A percentile compares a stretch with the other conserved stretches of the same genome.
Evolutionary conservation across 2,797 vertebrate genomes (phyloP).

Genomic region (Sardinella longiceps): DNA sequence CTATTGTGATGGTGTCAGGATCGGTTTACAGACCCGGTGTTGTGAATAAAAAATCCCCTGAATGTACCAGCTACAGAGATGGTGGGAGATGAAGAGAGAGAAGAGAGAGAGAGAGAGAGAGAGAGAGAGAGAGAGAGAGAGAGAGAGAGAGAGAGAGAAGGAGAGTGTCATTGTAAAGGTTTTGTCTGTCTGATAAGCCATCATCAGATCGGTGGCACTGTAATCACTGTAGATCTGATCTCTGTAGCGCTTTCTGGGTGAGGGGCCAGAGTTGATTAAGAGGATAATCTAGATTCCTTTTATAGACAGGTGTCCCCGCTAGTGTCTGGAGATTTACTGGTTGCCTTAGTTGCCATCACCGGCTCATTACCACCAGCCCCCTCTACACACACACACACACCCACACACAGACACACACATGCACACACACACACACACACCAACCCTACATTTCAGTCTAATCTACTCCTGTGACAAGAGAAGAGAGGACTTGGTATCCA

Average conservation of each 20-base stretch:
- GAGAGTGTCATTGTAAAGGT: too few species aligned
- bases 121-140: too few species aligned
- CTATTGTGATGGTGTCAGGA: background rate
- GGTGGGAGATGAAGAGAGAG: too few species aligned
- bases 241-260: background rate
- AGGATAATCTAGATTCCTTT: constrained; percentile 3
- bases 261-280: background rate
- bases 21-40: background rate
- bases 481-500: background rate
- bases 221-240: background rate
- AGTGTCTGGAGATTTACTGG: background rate
- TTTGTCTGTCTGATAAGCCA: background rate
- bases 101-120: too few species aligned
- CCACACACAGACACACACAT: background rate
- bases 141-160: too few species aligned
- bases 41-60: too few species aligned
- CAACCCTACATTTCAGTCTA: background rate
- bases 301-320: background rate
- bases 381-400: background rate
- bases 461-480: background rate
- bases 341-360: background rate
- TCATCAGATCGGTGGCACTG: background rate
- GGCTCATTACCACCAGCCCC: too few species aligned
- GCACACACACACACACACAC: background rate
- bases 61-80: too few species aligned